A percentile compares a stretch with the other conserved stretches of the same genome.
These are phyloP conservation scores for Corapipo altera DNA, from an alignment of 2,113 vertebrate species.

Conservation along the genomic window DNA sequence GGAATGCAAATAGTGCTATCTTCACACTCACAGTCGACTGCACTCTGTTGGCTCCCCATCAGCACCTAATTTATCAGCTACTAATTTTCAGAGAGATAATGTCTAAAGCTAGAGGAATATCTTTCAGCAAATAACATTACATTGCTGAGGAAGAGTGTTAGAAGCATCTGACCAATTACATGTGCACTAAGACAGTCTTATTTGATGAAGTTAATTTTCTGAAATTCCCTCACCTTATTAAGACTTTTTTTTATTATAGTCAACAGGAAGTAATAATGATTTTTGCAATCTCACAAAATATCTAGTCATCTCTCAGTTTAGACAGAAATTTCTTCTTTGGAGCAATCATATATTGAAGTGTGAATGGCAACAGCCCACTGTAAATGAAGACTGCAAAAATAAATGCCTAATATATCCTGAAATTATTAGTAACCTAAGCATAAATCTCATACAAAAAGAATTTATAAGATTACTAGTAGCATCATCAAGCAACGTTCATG, in stretches of 20 bases:
- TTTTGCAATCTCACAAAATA: background rate
- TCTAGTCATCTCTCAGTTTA: background rate
- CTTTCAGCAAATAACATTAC: constrained; percentile 39
- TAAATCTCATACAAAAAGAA: background rate
- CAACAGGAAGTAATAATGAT: constrained; percentile 17
- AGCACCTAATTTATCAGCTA: constrained; percentile 68
- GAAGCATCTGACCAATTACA: constrained; percentile 26
- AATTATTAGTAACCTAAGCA: background rate
- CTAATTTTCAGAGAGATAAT: constrained; percentile 62
- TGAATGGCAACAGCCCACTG: background rate
- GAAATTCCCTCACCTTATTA: constrained; percentile 43
- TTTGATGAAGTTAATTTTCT: constrained; percentile 3
- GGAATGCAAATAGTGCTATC: constrained; percentile 61
- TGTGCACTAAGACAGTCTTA: background rate
- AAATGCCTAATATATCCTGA: background rate
- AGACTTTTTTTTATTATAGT: constrained; percentile 12
- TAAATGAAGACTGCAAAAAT: background rate
- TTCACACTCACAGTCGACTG: constrained; percentile 64
- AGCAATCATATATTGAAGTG: background rate
- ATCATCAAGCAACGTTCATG: background rate
- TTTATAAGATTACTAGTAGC: background rate
- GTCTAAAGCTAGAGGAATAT: constrained; percentile 20
- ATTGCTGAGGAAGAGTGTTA: constrained; percentile 1
- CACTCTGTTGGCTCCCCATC: constrained; percentile 54
- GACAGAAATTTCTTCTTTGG: background rate